Base-by-base conservation (phyloP, 2,888 invertebrate genomes). In the Xestoiulus laeticollis region DNA sequence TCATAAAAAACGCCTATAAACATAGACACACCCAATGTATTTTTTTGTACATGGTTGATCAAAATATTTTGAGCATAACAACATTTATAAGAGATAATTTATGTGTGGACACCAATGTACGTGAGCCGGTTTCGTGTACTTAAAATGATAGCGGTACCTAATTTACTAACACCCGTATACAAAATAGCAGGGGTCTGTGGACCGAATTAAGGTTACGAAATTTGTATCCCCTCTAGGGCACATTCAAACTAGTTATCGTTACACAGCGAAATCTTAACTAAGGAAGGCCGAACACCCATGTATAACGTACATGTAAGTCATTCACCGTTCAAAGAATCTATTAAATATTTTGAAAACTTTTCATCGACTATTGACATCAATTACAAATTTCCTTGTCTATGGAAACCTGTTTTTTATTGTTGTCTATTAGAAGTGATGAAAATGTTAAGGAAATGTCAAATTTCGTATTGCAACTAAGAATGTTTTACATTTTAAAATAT, bases 171-270 rank as follows among this genome's bases (percentile, higher is more conserved):
- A 68, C 68, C 68, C n/a, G 22, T 22, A 68, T 19, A 68, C 68
- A 68, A 68, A 68, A 68, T 68, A 26, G 26, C 68, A 84, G 43
- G 84, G 84, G 84, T 84, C 84, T 84, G 43, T 84, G 84, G 84
- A 84, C 84, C 38, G 43, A 38, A 84, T 84, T 84, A 84, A 84
- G 84, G 84, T 84, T 84, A 84, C 33, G 32, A n/a, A 6, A 8
- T 84, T 84, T 68, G 5, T 26, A 68, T 68, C 68, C 68, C 68
- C 68, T 68, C 68, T 68, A 68, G 68, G 68, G 68, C 68, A 26
- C 22, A 68, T 68, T 22, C 22, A 68, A 68, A 68, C 68, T 68
- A 68, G 68, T 68, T 68, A 68, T n/a, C 68, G 22, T 68, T 26
- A 68, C 68, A 26, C 22, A n/a, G 68, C 68, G 22, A 68, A 68